phyloP scores from a whole-genome alignment of 2,113 vertebrate genomes.

The Oncorhynchus mykiss region DNA sequence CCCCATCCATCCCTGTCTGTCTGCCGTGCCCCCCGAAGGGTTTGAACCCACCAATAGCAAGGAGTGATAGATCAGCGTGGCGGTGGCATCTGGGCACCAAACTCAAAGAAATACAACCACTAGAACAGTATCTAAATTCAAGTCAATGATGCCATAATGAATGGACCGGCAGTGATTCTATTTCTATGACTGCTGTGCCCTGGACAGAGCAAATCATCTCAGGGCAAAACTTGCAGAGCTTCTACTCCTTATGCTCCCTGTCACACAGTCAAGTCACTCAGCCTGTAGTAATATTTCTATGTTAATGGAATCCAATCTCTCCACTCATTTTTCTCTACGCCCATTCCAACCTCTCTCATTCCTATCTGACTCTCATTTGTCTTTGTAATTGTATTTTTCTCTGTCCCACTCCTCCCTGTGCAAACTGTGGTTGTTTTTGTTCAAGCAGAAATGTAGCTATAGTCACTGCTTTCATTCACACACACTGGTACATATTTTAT shows the following conservation, averaged over 20 bases:
- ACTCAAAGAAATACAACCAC: neutral
- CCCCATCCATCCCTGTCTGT: neutral
- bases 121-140: too few relatives aligned
- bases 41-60: neutral
- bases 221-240: neutral
- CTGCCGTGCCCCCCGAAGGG: neutral
- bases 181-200: constrained; percentile 15
- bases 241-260: neutral
- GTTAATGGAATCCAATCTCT: constrained; percentile 45
- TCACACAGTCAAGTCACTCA: neutral
- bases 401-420: constrained; percentile 18
- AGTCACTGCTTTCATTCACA: constrained; percentile 73
- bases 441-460: constrained; percentile 62
- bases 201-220: constrained; percentile 7
- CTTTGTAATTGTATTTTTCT: constrained; percentile 12
- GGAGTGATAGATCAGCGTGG: neutral
- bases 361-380: neutral
- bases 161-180: too few relatives aligned
- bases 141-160: too few relatives aligned
- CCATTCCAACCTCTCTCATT: constrained; percentile 32
- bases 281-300: constrained; percentile 37
- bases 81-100: neutral
- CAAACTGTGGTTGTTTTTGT: constrained; percentile 61
- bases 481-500: constrained; percentile 75
- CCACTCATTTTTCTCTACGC: constrained; percentile 28